These are phyloP conservation scores for Urosaurus nigricauda DNA, from an alignment of 2,797 vertebrate genomes.

Conservation along the genomic window DNA sequence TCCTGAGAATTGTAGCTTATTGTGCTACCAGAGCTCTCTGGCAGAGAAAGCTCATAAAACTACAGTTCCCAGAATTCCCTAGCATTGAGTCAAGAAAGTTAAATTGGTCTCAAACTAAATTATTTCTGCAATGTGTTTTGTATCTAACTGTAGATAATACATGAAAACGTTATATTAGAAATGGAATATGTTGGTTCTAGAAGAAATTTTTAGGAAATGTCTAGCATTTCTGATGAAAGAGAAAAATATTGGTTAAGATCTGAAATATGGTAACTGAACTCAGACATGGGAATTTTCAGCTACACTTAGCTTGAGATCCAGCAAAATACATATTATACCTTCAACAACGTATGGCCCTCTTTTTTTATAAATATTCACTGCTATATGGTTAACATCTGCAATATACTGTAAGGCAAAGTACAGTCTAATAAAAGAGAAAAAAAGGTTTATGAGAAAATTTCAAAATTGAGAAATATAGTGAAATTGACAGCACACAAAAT, in stretches of 20 bases:
- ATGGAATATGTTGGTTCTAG: not conserved
- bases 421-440: not conserved
- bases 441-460: not conserved
- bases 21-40: too few species aligned
- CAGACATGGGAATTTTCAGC: not conserved
- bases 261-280: not conserved
- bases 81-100: too few species aligned
- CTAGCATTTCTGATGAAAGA: not conserved
- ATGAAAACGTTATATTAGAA: not conserved
- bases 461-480: constrained; percentile 2
- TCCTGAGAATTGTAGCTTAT: too few species aligned
- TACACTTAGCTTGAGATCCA: not conserved
- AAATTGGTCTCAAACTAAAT: too few species aligned
- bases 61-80: too few species aligned
- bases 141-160: not conserved
- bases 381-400: not conserved
- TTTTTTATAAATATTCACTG: not conserved
- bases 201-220: not conserved
- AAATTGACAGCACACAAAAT: not conserved
- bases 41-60: too few species aligned
- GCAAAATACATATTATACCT: not conserved
- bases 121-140: too few species aligned
- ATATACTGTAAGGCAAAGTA: not conserved
- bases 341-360: not conserved
- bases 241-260: not conserved